Evolutionary conservation across 1,140 invertebrate species (phyloP).

Genomic region (Lucilia cuprina): DNA sequence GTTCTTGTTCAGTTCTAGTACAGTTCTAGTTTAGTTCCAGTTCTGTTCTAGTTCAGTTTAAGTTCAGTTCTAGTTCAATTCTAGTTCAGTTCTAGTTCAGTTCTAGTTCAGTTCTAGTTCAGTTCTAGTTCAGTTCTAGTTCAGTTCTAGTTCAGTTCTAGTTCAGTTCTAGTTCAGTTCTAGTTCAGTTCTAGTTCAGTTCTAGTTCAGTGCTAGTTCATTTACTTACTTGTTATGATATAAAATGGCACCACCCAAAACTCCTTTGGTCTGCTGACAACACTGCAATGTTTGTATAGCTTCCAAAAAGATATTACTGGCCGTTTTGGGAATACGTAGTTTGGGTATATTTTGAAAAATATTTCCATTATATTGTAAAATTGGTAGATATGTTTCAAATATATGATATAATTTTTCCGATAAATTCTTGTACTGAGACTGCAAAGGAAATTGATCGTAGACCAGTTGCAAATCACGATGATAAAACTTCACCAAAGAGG

Average conservation of each 20-base stretch:
- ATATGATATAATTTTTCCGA: slow-evolving; percentile 81
- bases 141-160: too few relatives aligned
- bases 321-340: slow-evolving; percentile 81
- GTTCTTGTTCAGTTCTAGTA: too few relatives aligned
- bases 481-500: slow-evolving; percentile 77
- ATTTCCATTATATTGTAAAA: slow-evolving; percentile 78
- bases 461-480: slow-evolving; percentile 78
- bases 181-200: too few relatives aligned
- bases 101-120: too few relatives aligned
- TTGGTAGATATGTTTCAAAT: slow-evolving; percentile 83
- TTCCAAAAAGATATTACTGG: slow-evolving; percentile 80
- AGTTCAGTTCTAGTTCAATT: too few relatives aligned
- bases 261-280: slow-evolving; percentile 75
- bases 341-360: slow-evolving; percentile 80
- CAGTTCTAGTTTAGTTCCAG: too few relatives aligned
- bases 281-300: slow-evolving; percentile 81
- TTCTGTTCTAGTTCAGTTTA: too few relatives aligned
- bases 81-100: too few relatives aligned
- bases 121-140: too few relatives aligned
- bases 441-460: slow-evolving; percentile 65
- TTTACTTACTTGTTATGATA: slow-evolving; percentile 81
- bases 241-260: slow-evolving; percentile 78
- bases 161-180: too few relatives aligned
- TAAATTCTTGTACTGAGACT: slow-evolving; percentile 70
- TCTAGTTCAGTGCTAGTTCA: not conserved